Conservation (phyloP, 2,888 invertebrate species). For the Abscondita cerata region DNA sequence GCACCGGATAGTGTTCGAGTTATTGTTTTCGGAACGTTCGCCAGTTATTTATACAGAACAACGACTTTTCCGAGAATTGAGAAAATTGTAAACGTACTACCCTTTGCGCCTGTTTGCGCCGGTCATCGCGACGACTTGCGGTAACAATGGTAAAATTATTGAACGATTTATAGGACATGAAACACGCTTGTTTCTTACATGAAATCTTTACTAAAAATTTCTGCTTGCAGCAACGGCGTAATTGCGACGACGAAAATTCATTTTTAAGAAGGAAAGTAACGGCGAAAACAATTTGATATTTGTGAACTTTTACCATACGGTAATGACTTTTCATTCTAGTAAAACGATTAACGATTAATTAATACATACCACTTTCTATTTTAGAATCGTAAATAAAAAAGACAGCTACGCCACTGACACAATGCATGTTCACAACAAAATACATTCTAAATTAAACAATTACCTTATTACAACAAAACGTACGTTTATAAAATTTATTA, state of each 20-base stretch:
- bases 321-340: too few species aligned
- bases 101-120: conserved; percentile 54
- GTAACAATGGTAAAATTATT: conserved; percentile 51
- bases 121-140: conserved; percentile 50
- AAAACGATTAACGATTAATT: background rate
- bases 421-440: background rate
- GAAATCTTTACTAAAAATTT: background rate
- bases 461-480: background rate
- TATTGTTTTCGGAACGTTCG: background rate
- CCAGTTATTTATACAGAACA: conserved; percentile 11
- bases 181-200: background rate
- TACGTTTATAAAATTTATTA: conserved; percentile 5
- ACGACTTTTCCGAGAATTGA: conserved; percentile 16
- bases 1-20: background rate
- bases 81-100: conserved; percentile 30
- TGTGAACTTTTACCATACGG: too few species aligned
- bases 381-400: background rate
- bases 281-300: too few species aligned
- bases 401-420: background rate
- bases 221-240: background rate
- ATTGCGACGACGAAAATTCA: background rate
- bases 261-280: too few species aligned
- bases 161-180: conserved; percentile 40
- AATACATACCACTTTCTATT: conserved; percentile 8
- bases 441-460: background rate